phyloP scores from a whole-genome alignment of 2,888 invertebrate species.

The Philonicus albiceps region DNA sequence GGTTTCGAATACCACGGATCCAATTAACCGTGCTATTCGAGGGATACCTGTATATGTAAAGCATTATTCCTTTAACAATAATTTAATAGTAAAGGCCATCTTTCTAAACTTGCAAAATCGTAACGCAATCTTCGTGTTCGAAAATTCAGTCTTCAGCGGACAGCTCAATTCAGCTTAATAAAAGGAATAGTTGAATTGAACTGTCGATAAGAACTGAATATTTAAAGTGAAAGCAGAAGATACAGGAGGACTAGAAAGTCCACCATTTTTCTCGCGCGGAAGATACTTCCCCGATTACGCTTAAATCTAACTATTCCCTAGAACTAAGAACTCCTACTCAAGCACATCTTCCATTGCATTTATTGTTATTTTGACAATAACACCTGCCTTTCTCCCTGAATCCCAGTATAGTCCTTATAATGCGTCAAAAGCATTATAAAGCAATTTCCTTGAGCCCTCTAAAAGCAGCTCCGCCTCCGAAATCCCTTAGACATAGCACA shows the following conservation, averaged over 20 bases:
- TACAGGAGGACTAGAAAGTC: background rate
- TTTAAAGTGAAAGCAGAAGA: background rate
- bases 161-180: too few relatives aligned
- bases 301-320: background rate
- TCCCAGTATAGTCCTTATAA: background rate
- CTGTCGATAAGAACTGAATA: too few relatives aligned
- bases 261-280: background rate
- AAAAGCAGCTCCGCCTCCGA: background rate
- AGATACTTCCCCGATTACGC: background rate
- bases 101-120: too few relatives aligned
- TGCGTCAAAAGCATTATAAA: background rate
- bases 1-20: too few relatives aligned
- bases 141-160: too few relatives aligned
- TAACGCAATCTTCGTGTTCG: too few relatives aligned
- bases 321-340: background rate
- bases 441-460: background rate
- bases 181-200: background rate
- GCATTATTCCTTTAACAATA: too few relatives aligned
- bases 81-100: too few relatives aligned
- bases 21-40: too few relatives aligned
- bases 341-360: background rate
- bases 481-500: background rate
- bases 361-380: background rate
- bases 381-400: background rate
- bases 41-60: too few relatives aligned